These are phyloP conservation scores for Rhadinocentrus ornatus DNA, from an alignment of 2,797 vertebrate species.

Conservation along the genomic window DNA sequence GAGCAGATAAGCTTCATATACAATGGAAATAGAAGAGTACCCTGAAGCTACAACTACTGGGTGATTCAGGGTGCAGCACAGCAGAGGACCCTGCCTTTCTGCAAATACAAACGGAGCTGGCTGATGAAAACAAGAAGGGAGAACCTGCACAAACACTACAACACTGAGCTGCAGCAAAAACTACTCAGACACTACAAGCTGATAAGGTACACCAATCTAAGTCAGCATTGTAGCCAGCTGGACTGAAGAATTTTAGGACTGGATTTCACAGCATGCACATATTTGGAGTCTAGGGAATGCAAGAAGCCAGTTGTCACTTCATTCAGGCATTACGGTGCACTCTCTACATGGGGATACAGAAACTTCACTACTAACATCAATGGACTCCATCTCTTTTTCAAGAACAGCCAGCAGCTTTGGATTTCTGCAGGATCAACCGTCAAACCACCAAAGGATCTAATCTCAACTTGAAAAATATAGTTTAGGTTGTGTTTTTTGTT, in stretches of 20 bases:
- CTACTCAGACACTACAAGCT: neutral
- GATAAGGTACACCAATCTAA: neutral
- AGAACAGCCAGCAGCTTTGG: slow-evolving; percentile 1
- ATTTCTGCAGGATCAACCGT: slow-evolving; percentile 20
- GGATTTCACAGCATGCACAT: slow-evolving; percentile 45
- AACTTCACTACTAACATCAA: slow-evolving; percentile 19
- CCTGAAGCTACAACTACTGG: slow-evolving; percentile 16
- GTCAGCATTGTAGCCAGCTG: slow-evolving; percentile 22
- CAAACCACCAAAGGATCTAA: slow-evolving; percentile 7
- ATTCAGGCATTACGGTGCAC: slow-evolving; percentile 25
- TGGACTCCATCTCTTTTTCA: slow-evolving; percentile 11
- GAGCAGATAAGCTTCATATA: slow-evolving; percentile 29
- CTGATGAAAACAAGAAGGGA: neutral
- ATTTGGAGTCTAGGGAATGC: slow-evolving; percentile 47
- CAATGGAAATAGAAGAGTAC: slow-evolving; percentile 16
- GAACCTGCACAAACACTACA: neutral
- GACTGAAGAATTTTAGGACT: slow-evolving; percentile 24
- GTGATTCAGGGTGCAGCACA: neutral
- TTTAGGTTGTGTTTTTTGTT: neutral
- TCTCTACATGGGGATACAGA: neutral
- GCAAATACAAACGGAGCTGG: neutral
- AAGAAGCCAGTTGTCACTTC: slow-evolving; percentile 44
- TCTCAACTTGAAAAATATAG: neutral
- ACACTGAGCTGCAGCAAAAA: neutral
- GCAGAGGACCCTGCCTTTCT: neutral